Conservation (phyloP, 2,888 invertebrate species). For the Caenorhabditis doughertyi region DNA sequence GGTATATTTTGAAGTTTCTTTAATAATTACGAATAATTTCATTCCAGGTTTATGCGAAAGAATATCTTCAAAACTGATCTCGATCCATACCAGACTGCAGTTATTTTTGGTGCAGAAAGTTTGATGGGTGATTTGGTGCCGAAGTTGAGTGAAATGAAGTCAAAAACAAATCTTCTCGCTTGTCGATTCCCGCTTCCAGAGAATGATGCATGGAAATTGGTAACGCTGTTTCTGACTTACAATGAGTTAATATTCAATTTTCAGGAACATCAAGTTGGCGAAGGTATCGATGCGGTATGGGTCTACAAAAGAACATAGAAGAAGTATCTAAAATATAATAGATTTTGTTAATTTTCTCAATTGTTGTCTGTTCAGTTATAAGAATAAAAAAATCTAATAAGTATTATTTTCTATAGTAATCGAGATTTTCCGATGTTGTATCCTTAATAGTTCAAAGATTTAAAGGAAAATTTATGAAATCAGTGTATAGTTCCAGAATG, state of each 20-base stretch:
- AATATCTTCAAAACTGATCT: conserved; percentile 80
- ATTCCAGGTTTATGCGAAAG: conserved; percentile 68
- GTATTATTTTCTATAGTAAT: not conserved
- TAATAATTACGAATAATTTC: not conserved
- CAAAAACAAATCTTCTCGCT: conserved; percentile 74
- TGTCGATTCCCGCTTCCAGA: conserved; percentile 81
- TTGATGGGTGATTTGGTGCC: conserved; percentile 78
- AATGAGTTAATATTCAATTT: not conserved
- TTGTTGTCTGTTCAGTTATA: conserved; percentile 31
- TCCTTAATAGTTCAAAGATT: not conserved
- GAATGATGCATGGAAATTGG: conserved; percentile 66
- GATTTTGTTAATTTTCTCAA: conserved; percentile 16
- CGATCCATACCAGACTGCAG: conserved; percentile 74
- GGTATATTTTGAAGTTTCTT: conserved; percentile 23
- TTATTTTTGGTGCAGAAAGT: conserved; percentile 81
- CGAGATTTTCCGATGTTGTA: conserved; percentile 40
- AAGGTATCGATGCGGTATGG: conserved; percentile 82
- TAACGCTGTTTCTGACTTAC: not conserved
- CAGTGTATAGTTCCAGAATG: conserved; percentile 27
- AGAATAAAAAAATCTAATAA: not conserved
- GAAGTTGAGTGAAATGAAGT: conserved; percentile 78
- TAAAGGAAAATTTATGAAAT: no score
- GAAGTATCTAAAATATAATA: not conserved
- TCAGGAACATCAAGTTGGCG: conserved; percentile 74
- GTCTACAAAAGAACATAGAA: conserved; percentile 70